Conservation (phyloP, 2,113 vertebrate species). For the Indicator indicator region DNA sequence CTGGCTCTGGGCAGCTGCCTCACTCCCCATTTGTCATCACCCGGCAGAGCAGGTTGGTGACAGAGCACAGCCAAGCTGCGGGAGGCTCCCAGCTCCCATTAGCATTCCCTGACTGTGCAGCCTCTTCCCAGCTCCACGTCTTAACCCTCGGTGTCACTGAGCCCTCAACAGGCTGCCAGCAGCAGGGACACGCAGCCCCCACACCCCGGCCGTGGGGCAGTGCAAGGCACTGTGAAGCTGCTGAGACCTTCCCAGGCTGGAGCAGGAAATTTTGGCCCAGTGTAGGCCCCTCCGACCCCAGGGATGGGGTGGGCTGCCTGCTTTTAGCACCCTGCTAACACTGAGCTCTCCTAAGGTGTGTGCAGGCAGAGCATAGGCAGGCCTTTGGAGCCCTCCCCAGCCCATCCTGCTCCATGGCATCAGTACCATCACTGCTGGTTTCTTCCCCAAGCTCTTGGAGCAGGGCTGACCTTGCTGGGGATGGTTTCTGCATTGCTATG, state of each 20-base stretch:
- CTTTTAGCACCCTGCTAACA: accelerated
- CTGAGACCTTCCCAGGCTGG: background rate
- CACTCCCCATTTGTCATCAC: background rate
- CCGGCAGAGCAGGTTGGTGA: background rate
- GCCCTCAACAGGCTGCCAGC: background rate
- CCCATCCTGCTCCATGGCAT: background rate
- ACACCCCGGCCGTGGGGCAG: accelerated
- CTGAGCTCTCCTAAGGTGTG: background rate
- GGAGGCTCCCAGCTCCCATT: background rate
- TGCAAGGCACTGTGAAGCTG: accelerated
- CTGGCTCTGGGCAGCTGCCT: background rate
- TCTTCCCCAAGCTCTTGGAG: background rate
- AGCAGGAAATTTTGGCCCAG: background rate
- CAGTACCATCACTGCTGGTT: accelerated
- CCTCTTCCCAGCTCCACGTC: accelerated
- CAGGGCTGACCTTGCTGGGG: constrained; percentile 16
- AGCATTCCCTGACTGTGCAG: background rate
- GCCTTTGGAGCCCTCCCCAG: background rate
- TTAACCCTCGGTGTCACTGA: background rate
- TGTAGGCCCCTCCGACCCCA: accelerated
- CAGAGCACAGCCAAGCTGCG: background rate
- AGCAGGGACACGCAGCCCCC: accelerated
- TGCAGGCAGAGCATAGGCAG: accelerated
- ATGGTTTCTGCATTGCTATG: constrained; percentile 46
- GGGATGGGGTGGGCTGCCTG: accelerated